Base-by-base conservation (phyloP, 1,140 invertebrate species). In the Drosophila paulistorum region DNA sequence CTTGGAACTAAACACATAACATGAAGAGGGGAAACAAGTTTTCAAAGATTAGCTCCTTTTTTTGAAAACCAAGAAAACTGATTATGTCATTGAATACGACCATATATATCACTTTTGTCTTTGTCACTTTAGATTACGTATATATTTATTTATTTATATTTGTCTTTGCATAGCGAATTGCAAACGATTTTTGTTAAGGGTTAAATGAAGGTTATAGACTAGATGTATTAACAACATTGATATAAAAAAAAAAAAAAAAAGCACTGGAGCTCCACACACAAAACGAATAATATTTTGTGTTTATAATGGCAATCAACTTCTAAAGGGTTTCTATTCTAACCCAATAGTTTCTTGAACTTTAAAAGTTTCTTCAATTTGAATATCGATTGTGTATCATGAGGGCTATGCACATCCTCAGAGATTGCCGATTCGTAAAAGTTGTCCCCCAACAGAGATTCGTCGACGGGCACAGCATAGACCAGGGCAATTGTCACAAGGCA, bases 341-440 rank as follows among this genome's bases (percentile, higher is more conserved):
- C 90, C 54, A 91, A 66, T 30, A 91, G 75, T 11, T 87, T 79
- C 39, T 87, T 79, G 48, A 91, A 60, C 67, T 91, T 91, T 62
- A 91, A 86, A 63, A 91, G 75, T 76, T 91, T 91, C 77, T 91
- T 91, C 62, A 91, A 67, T 67, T 91, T 91, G 60, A 91, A 91
- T 26, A 91, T 78, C 11, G 89, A 68, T 63, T 91, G 79, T n/a
- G 77, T 76, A 64, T 90, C 80, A 65, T 91, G 78, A 0, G 90
- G 82, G 60, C 78, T 77, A 41, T 87, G 79, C 14, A 86, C 77
- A 39, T 91, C 82, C 9, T 85, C 79, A 1, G 79, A 71, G 35
- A 70, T 65, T 9, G 20, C 14, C 1, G 83, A 71, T 33, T 74
- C 68, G 58, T 79, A 91, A 35, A 91, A 65, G 23, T 81, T 81